Evolutionary conservation across 2,888 invertebrate species (phyloP).

Genomic region (Tenthredo amoena): DNA sequence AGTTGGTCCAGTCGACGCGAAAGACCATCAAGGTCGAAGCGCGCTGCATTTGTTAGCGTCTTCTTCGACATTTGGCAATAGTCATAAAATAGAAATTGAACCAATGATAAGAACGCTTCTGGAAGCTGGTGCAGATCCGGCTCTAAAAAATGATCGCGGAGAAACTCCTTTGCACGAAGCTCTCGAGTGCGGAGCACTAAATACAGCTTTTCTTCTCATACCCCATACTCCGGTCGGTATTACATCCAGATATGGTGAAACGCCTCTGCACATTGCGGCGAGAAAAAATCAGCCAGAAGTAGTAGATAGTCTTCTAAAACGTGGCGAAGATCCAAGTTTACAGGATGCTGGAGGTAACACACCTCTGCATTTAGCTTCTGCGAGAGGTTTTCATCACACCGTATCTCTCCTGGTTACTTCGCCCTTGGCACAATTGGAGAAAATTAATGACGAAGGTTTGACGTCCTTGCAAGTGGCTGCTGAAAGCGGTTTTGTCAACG

Average conservation of each 20-base stretch:
- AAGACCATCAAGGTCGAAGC: slow-evolving; percentile 72
- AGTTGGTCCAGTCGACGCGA: slow-evolving; percentile 71
- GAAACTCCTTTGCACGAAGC: slow-evolving; percentile 75
- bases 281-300: slow-evolving; percentile 70
- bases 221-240: slow-evolving; percentile 65
- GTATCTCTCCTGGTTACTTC: slow-evolving; percentile 72
- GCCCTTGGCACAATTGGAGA: slow-evolving; percentile 72
- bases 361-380: slow-evolving; percentile 75
- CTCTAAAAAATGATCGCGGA: slow-evolving; percentile 74
- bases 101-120: slow-evolving; percentile 70
- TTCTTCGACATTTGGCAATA: slow-evolving; percentile 68
- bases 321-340: slow-evolving; percentile 70
- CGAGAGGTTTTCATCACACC: slow-evolving; percentile 74
- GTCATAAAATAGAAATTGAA: slow-evolving; percentile 65
- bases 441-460: slow-evolving; percentile 71
- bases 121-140: slow-evolving; percentile 73
- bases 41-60: slow-evolving; percentile 73
- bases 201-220: slow-evolving; percentile 66
- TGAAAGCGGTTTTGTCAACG: slow-evolving; percentile 74
- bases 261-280: slow-evolving; percentile 74
- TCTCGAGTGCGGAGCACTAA: slow-evolving; percentile 69
- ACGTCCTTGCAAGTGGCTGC: slow-evolving; percentile 76
- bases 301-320: slow-evolving; percentile 68
- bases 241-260: slow-evolving; percentile 73
- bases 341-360: slow-evolving; percentile 75